A percentile compares a stretch with the other conserved stretches of the same genome.
phyloP scores from a whole-genome alignment of 2,888 invertebrate species.

The Trichopoda pennipes region DNA sequence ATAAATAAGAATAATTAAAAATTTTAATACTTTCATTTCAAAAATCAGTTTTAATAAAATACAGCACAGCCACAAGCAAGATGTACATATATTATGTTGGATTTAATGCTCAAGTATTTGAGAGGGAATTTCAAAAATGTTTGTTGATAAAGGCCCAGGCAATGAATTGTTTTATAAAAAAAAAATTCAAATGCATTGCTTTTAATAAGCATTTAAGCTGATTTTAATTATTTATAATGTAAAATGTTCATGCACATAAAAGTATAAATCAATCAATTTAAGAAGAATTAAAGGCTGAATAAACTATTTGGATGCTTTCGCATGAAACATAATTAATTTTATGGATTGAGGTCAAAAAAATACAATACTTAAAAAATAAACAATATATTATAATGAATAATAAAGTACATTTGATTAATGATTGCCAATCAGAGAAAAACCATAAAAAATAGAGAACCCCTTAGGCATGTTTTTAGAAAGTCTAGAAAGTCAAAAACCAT shows the following conservation, averaged over 20 bases:
- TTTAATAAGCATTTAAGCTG: constrained; percentile 61
- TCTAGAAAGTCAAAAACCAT: too few species aligned
- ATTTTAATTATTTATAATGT: constrained; percentile 62
- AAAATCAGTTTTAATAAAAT: too few species aligned
- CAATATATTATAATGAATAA: constrained; percentile 24
- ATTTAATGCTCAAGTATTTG: neutral
- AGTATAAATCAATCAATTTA: constrained; percentile 54
- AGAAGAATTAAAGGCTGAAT: constrained; percentile 5
- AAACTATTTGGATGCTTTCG: constrained; percentile 1
- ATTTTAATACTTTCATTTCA: too few species aligned
- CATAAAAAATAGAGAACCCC: too few species aligned
- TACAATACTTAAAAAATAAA: constrained; percentile 4
- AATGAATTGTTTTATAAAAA: constrained; percentile 43
- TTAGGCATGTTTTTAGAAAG: too few species aligned
- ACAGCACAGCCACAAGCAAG: neutral
- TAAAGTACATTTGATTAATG: constrained; percentile 16
- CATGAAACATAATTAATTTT: constrained; percentile 21
- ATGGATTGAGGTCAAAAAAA: constrained; percentile 5
- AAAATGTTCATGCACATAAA: neutral
- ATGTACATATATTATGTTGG: neutral
- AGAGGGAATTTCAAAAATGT: too few species aligned
- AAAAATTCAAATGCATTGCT: constrained; percentile 46
- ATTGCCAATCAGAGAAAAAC: neutral
- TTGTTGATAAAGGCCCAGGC: neutral
- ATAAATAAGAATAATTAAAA: too few species aligned